Evolutionary conservation across 2,888 invertebrate species (phyloP).

Genomic region (Agrochola circellaris): DNA sequence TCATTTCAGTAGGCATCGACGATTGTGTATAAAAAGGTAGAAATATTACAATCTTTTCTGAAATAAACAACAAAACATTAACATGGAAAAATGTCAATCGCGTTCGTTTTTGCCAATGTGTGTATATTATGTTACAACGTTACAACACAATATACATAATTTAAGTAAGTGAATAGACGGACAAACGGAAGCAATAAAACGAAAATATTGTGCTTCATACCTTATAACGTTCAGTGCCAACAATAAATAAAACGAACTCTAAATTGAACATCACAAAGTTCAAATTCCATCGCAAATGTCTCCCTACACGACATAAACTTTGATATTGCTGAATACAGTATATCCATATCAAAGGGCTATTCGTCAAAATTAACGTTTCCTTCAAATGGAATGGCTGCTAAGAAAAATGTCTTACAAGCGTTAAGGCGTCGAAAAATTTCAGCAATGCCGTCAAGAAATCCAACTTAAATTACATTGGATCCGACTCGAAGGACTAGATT

Average conservation of each 20-base stretch:
- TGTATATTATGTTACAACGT: slow-evolving; percentile 25
- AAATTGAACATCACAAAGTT: neutral
- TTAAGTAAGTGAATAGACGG: slow-evolving; percentile 53
- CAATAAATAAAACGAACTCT: slow-evolving; percentile 35
- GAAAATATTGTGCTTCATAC: slow-evolving; percentile 62
- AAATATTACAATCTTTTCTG: neutral
- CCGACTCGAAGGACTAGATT: slow-evolving; percentile 59
- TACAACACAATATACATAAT: slow-evolving; percentile 54
- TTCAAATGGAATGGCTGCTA: slow-evolving; percentile 44
- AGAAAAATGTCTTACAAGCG: slow-evolving; percentile 46
- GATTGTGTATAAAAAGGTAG: neutral
- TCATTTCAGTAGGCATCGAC: slow-evolving; percentile 1
- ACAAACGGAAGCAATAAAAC: slow-evolving; percentile 65
- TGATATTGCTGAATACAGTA: slow-evolving; percentile 57
- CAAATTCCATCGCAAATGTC: slow-evolving; percentile 21
- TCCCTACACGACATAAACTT: slow-evolving; percentile 47
- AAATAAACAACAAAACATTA: neutral
- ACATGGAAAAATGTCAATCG: slow-evolving; percentile 14
- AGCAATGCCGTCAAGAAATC: slow-evolving; percentile 48
- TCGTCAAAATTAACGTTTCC: slow-evolving; percentile 68
- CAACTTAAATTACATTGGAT: slow-evolving; percentile 66
- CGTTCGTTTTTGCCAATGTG: slow-evolving; percentile 6
- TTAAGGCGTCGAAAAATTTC: slow-evolving; percentile 29
- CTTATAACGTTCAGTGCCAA: slow-evolving; percentile 20
- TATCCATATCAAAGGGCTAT: slow-evolving; percentile 62